A percentile compares a stretch with the other conserved stretches of the same genome.
Conservation (phyloP, 2,888 invertebrate species). For the Chymomyza caudatula region DNA sequence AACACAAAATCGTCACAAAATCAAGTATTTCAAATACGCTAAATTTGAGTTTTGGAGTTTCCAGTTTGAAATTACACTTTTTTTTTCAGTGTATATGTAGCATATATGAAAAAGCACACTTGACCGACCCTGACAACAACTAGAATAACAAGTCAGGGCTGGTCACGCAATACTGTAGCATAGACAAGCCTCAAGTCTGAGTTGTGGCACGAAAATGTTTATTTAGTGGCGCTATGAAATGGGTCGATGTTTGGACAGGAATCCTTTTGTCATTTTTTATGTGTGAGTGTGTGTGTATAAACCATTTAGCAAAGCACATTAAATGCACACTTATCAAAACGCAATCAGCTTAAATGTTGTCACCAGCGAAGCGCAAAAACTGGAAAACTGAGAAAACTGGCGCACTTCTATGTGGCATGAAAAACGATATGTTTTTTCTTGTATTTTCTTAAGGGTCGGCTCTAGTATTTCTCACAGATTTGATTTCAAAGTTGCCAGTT, state of each 20-base stretch:
- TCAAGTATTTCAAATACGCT: too few relatives aligned
- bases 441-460: constrained; percentile 21
- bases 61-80: too few relatives aligned
- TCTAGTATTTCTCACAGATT: constrained; percentile 30
- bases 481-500: constrained; percentile 24
- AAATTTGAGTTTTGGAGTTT: too few relatives aligned
- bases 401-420: neutral
- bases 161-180: constrained; percentile 60
- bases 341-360: constrained; percentile 61
- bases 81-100: too few relatives aligned
- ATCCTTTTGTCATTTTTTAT: constrained; percentile 20
- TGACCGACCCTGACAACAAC: constrained; percentile 2
- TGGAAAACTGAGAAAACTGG: neutral
- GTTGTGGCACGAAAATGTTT: constrained; percentile 37
- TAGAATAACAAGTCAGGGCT: constrained; percentile 5
- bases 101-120: constrained; percentile 10
- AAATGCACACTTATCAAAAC: constrained; percentile 61
- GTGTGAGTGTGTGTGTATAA: constrained; percentile 27
- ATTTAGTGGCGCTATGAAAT: constrained; percentile 43
- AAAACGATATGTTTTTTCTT: neutral
- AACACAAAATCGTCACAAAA: too few relatives aligned
- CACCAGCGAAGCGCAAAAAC: neutral
- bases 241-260: constrained; percentile 26
- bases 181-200: constrained; percentile 3
- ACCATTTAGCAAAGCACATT: constrained; percentile 41